Base-by-base conservation (phyloP, 1,140 invertebrate genomes). In the Bombus pascuorum region DNA sequence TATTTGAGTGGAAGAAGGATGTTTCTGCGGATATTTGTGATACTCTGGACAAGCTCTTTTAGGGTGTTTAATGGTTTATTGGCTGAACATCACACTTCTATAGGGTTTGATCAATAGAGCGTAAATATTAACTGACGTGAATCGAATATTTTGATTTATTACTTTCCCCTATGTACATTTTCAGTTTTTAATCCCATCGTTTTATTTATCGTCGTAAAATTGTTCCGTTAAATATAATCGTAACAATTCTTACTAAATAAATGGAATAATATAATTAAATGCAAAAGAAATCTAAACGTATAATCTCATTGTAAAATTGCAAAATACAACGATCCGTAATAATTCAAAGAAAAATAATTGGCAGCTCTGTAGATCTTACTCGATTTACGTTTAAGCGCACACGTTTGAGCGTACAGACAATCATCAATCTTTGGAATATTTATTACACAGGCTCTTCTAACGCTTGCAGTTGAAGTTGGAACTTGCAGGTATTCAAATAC, bases 281-380 rank as follows among this genome's bases (percentile, higher is more conserved):
- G 0, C 2, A 22, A 22, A 22, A 2, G 47, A 53, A 8, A 8
- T 6, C 18, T 53, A 47, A 18, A 5, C 47, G 47, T 18, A 2
- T 18, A 53, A 53, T 53, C 18, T 53, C 47, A 2, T n/a, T 28
- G 10, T n/a, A 28, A 62, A 62, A 62, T 62, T n/a, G 10, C 59
- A n/a, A 62, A 5, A 13, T 12, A 62, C 28, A 1, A 32, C 1
- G 6, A 66, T 32, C 0, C 4, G 62, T 6, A 13, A 32, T 13
- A 32, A 66, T 6, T 42, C 10, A 6, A 71, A 42, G 0, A 6
- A 0, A 15, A 28, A n/a, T 12, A 42, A 12, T 71, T 28, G 9
- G 1, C 1, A 42, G 3, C 2, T 37, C 4, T 2, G 12, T 5
- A 10, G 13, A 66, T 6, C 13, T 2, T 5, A 0, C 3, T 42